Base-by-base conservation (phyloP, 2,113 vertebrate species). In the Pyrgilauda ruficollis region DNA sequence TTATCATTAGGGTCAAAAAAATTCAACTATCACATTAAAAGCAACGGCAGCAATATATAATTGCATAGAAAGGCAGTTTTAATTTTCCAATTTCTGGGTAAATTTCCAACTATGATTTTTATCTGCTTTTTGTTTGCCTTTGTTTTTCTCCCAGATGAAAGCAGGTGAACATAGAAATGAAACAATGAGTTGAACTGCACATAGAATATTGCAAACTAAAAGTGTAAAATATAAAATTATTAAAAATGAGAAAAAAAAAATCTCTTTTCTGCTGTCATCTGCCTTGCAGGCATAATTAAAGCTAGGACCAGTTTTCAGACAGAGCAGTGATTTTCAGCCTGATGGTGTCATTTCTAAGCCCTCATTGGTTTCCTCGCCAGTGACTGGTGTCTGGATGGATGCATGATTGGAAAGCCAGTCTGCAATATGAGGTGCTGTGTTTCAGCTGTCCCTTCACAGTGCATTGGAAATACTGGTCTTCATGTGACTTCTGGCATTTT, bases 261-360 rank as follows among this genome's bases (percentile, higher is more conserved):
- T 2, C 4, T 58, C 4, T 80, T 64, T 78, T 73, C 4, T 43
- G 6, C 31, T 7, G 1, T 75, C 23, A 21, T 87, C 56, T 66
- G 76, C 72, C 69, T 90, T 53, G 43, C 69, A 56, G 85, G 47
- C 64, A 47, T 77, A 77, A 75, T 93, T 88, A 86, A 53, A 75
- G 43, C 56, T 68, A 86, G 69, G 64, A 81, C 61, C 28, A 50
- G 49, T 41, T 79, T 92, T 79, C 56, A 95, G 92, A 15, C 23
- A 89, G 73, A 89, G 83, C 68, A 90, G 41, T 84, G 69, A 81
- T 92, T 93, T 95, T 89, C 83, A 75, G 5, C 77, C 84, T 84
- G 84, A 76, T 19, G 15, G 66, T 49, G 18, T 73, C 30, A n/a
- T 73, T 89, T 95, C 84, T 64, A 87, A 93, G 80, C 53, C 53